Percentiles rank a stretch among this genome's conserved stretches.
Evolutionary conservation across 2,797 vertebrate genomes (phyloP).

Genomic region (Epinephelus coioides): DNA sequence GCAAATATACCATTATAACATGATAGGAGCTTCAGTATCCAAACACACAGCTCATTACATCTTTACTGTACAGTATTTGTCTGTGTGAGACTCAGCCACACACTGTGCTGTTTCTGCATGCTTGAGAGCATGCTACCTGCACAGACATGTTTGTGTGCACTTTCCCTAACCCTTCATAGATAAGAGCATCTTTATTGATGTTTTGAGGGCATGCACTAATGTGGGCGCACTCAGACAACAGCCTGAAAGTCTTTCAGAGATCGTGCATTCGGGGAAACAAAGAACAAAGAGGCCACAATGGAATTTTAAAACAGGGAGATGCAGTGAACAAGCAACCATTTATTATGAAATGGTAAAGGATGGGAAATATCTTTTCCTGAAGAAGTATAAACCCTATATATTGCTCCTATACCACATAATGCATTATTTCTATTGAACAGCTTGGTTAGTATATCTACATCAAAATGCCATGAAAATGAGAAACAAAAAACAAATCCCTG

Average conservation of each 20-base stretch:
- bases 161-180: slow-evolving; percentile 62
- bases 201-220: slow-evolving; percentile 60
- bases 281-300: slow-evolving; percentile 34
- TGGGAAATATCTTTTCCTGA: not conserved
- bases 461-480: not conserved
- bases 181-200: slow-evolving; percentile 75
- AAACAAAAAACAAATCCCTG: not conserved
- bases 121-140: slow-evolving; percentile 52
- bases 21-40: not conserved
- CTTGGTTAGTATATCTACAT: not conserved
- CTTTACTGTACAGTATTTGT: not conserved
- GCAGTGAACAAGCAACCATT: not conserved
- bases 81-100: slow-evolving; percentile 1
- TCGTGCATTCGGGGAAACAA: slow-evolving; percentile 30
- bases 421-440: not conserved
- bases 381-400: not conserved
- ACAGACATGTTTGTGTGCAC: slow-evolving; percentile 65
- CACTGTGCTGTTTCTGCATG: slow-evolving; percentile 31
- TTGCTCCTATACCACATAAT: not conserved
- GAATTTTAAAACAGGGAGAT: slow-evolving; percentile 31
- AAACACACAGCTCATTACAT: not conserved
- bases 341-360: not conserved
- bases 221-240: slow-evolving; percentile 53
- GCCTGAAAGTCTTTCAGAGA: slow-evolving; percentile 53
- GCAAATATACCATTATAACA: not conserved